These are phyloP conservation scores for Hesperia comma DNA, from an alignment of 2,888 invertebrate genomes.

Conservation along the genomic window DNA sequence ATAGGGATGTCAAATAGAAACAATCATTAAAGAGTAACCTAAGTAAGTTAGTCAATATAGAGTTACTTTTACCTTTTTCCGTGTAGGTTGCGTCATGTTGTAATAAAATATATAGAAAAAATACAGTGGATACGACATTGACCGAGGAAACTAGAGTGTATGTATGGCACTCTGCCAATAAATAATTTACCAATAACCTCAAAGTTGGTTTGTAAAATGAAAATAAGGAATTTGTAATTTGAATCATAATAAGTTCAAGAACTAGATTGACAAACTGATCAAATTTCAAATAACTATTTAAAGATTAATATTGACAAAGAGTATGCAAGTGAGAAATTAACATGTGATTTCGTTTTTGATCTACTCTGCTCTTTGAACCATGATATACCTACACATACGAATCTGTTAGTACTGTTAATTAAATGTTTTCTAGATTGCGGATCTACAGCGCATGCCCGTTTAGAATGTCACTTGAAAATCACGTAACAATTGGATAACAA, in stretches of 20 bases:
- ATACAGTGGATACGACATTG: background rate
- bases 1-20: too few relatives aligned
- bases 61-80: too few relatives aligned
- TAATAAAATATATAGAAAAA: too few relatives aligned
- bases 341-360: background rate
- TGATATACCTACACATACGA: conserved; percentile 10
- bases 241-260: too few relatives aligned
- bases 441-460: conserved; percentile 6
- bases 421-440: conserved; percentile 25
- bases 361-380: background rate
- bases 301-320: too few relatives aligned
- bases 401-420: conserved; percentile 9
- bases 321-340: too few relatives aligned
- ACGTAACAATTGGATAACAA: conserved; percentile 31
- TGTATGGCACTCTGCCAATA: conserved; percentile 3
- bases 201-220: background rate
- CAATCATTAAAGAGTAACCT: too few relatives aligned
- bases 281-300: too few relatives aligned
- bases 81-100: too few relatives aligned
- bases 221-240: too few relatives aligned
- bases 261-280: too few relatives aligned
- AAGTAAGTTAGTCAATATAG: too few relatives aligned
- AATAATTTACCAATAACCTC: conserved; percentile 10
- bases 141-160: background rate
- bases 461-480: conserved; percentile 29